phyloP scores from a whole-genome alignment of 2,797 vertebrate genomes.

The Paedocypris micromegethes region DNA sequence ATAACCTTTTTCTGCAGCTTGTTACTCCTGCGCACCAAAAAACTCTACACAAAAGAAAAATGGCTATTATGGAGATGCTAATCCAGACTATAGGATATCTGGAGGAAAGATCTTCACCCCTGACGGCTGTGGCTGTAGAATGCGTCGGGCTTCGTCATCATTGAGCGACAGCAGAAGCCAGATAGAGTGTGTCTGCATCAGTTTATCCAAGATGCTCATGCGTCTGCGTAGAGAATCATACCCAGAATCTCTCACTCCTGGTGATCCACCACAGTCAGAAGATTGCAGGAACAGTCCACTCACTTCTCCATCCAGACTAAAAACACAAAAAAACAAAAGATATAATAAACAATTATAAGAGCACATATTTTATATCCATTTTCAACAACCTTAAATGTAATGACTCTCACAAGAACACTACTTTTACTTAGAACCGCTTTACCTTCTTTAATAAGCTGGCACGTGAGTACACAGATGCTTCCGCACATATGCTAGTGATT shows the following conservation, averaged over 20 bases:
- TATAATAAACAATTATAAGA: too few species aligned
- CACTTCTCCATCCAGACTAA: conserved; percentile 75
- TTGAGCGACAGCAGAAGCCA: conserved; percentile 85
- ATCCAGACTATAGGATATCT: too few species aligned
- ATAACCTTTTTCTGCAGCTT: conserved; percentile 86
- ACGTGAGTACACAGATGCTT: too few species aligned
- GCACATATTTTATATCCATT: too few species aligned
- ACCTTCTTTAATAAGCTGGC: too few species aligned
- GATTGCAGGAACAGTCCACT: conserved; percentile 70
- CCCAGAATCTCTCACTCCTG: conserved; percentile 80
- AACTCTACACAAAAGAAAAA: conserved; percentile 65
- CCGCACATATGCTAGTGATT: too few species aligned
- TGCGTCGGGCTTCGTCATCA: conserved; percentile 67
- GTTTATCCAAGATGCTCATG: conserved; percentile 84
- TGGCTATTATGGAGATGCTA: too few species aligned
- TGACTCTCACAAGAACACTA: too few species aligned
- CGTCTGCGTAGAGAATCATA: conserved; percentile 84
- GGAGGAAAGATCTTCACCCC: conserved; percentile 72
- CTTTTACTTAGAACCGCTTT: too few species aligned
- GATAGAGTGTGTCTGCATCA: conserved; percentile 82
- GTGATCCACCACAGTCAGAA: conserved; percentile 53
- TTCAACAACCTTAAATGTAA: too few species aligned
- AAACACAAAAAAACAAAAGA: not conserved
- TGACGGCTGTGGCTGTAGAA: conserved; percentile 75
- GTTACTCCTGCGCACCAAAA: conserved; percentile 81